Evolutionary conservation across 1,140 invertebrate genomes (phyloP), one percentile per base, ranked within the genome.

Genomic region (Drosophila pseudoananassae): DNA sequence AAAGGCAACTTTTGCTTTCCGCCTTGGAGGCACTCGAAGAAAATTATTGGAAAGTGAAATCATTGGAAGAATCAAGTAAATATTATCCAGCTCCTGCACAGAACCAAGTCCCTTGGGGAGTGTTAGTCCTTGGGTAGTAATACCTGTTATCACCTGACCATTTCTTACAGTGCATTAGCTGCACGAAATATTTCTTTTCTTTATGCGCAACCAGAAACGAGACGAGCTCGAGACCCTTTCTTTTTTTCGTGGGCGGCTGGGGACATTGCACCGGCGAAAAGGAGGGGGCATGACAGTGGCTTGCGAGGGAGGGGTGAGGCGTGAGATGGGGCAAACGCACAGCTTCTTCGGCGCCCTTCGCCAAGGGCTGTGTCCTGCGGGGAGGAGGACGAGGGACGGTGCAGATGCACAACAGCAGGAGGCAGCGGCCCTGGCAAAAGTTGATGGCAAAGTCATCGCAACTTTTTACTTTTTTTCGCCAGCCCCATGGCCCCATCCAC

Each of bases 151-250:
- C 33, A n/a, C 10, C 12, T 12, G 10, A n/a, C 4, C 10, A 12
- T 36, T 36, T 36, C 33, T 12, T 33, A 7, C 17, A 58, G 65
- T 70, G 68, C 61, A 50, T 29, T 78, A 87, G 63, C 82, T 68
- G 70, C 56, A 88, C 84, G 78, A 88, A 88, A 87, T 82, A 87
- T 85, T 85, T 87, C 74, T 85, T 85, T 85, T 85, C 82, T 85
- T 85, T 87, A 71, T 87, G 77, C 77, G 60, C 78, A 82, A 72
- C 74, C 68, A 81, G 53, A 71, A 58, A 54, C 55, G 78, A 77
- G 57, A 61, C 73, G 69, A 58, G 78, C 76, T 60, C 77, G 77
- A 78, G 60, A 85, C 81, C 82, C 82, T 85, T 82, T 79, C 58
- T 72, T 65, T 78, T 46, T 46, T 68, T 65, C 51, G 45, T 64